Evolutionary conservation across 2,888 invertebrate genomes (phyloP), one percentile per base, ranked within the genome.

Genomic region (Eilema griseolum): DNA sequence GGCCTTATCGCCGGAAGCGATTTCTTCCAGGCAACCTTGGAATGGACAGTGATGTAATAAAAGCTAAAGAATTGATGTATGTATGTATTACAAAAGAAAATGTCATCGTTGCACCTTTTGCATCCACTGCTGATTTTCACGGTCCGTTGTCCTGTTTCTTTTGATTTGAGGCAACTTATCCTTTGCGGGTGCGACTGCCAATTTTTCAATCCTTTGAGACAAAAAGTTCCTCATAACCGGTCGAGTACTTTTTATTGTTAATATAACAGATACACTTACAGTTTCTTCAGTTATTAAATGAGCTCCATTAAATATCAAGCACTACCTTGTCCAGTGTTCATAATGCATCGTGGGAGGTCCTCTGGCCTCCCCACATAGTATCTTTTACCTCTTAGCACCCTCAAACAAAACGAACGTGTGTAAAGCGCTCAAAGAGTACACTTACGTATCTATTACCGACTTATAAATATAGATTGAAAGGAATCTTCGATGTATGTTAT

Each of bases 281-380:
- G 52, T 8, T 20, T 52, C 10, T n/a, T 52, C 8, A 52, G n/a
- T n/a, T 52, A n/a, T 20, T 52, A 52, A 52, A n/a, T 52, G 10
- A n/a, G n/a, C 52, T 52, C n/a, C 8, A 16, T 52, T 52, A 52
- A 2, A 10, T 10, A 20, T n/a, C n/a, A n/a, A 52, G 8, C n/a
- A 5, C 52, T 10, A 52, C 20, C 20, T 52, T 20, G 20, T 8
- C n/a, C n/a, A n/a, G 52, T 20, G 14, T 52, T 52, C 20, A 52
- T 71, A 24, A 37, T 26, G 56, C 79, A 52, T 72, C 75, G 79
- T 80, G 80, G 77, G 82, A 72, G 80, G 82, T 77, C 80, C 56
- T 24, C 23, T 26, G 26, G 20, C 16, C 46, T 68, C 57, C 65
- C 66, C 61, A 52, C n/a, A 20, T 20, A n/a, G n/a, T 10, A 64